phyloP scores from a whole-genome alignment of 2,113 vertebrate species.

The Tringa solitaria region DNA sequence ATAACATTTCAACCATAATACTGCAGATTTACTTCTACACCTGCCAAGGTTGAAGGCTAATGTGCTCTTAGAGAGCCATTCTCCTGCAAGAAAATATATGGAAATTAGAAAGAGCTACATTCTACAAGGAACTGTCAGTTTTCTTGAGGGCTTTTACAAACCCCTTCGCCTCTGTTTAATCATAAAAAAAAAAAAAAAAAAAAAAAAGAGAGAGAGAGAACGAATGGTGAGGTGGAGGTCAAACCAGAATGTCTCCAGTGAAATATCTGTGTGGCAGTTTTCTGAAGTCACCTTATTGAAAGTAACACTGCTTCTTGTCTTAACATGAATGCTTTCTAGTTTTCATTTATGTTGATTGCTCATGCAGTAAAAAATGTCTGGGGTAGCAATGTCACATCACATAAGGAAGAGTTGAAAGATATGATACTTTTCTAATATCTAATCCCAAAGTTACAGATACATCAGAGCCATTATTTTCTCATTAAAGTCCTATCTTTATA shows the following conservation, averaged over 20 bases:
- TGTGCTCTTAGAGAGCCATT: slow-evolving; percentile 66
- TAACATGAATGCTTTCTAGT: slow-evolving; percentile 64
- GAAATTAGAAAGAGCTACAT: slow-evolving; percentile 61
- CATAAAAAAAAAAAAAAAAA: slow-evolving; percentile 5
- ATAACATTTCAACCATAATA: slow-evolving; percentile 70
- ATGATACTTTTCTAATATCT: slow-evolving; percentile 50
- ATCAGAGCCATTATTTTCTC: slow-evolving; percentile 38
- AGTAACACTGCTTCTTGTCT: slow-evolving; percentile 60
- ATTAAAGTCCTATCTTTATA: slow-evolving; percentile 43
- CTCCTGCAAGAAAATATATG: slow-evolving; percentile 68
- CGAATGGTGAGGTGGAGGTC: slow-evolving; percentile 60
- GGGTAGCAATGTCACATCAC: slow-evolving; percentile 39
- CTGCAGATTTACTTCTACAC: slow-evolving; percentile 61
- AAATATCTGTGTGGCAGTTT: slow-evolving; percentile 73
- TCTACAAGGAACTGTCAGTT: slow-evolving; percentile 70
- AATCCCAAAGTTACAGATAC: slow-evolving; percentile 21
- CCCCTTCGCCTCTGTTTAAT: slow-evolving; percentile 6
- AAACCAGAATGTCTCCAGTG: slow-evolving; percentile 72
- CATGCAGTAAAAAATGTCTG: slow-evolving; percentile 72
- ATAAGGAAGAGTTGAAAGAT: slow-evolving; percentile 56
- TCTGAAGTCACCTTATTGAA: slow-evolving; percentile 73
- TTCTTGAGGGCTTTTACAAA: slow-evolving; percentile 66
- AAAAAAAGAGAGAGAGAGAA: background rate
- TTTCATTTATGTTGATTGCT: slow-evolving; percentile 69
- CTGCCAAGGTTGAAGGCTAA: slow-evolving; percentile 68